These are phyloP conservation scores for Meandrina meandrites DNA, from an alignment of 92 coral and sea anemone genomes.

Conservation along the genomic window DNA sequence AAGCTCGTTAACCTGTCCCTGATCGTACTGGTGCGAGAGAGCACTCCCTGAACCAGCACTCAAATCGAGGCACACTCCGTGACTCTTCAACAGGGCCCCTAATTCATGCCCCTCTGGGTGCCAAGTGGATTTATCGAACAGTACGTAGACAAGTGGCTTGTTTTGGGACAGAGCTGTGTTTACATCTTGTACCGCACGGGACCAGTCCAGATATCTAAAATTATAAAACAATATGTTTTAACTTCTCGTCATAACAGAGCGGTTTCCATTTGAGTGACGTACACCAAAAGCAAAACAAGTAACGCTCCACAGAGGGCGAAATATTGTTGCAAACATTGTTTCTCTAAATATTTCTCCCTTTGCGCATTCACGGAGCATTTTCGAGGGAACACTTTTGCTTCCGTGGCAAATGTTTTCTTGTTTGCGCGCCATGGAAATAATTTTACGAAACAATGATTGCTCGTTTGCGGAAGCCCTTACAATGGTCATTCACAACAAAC, in stretches of 20 bases:
- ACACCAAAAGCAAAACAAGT: no score
- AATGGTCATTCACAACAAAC: no score
- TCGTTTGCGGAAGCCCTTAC: no score
- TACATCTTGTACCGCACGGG: conserved; percentile 74
- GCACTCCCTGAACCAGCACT: conserved; percentile 88
- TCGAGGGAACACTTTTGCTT: no score
- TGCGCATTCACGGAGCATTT: no score
- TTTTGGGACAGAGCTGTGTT: conserved; percentile 65
- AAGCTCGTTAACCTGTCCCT: conserved; percentile 67
- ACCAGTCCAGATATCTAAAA: conserved; percentile 78
- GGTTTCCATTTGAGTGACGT: no score
- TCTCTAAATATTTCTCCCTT: no score
- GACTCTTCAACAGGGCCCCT: conserved; percentile 52
- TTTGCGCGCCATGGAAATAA: no score
- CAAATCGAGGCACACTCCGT: conserved; percentile 82
- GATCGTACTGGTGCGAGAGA: conserved; percentile 88
- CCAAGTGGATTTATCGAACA: conserved; percentile 79
- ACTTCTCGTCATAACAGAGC: not conserved
- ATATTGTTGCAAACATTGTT: no score
- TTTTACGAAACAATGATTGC: no score
- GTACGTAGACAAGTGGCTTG: conserved; percentile 77
- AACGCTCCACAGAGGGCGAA: no score
- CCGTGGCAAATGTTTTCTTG: no score
- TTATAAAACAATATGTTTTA: not conserved
- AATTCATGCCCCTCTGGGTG: conserved; percentile 65